Evolutionary conservation across 1,140 invertebrate species (phyloP).

Genomic region (Harpegnathos saltator): DNA sequence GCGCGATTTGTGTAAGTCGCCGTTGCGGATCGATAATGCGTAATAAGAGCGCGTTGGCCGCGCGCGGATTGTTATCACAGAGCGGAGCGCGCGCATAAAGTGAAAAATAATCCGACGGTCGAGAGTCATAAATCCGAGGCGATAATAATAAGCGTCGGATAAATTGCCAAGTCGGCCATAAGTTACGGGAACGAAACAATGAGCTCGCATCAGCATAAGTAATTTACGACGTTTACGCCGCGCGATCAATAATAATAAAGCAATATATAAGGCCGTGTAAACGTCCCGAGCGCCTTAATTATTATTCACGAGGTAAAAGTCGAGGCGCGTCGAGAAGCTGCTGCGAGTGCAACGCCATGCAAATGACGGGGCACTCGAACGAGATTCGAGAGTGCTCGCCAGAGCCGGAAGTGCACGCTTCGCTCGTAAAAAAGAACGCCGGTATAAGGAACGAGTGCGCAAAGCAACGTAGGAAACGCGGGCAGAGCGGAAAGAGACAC

Average conservation of each 20-base stretch:
- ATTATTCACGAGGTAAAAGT: constrained; percentile 50
- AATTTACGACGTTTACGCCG: not conserved
- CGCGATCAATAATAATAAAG: constrained; percentile 28
- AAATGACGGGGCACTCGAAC: constrained; percentile 45
- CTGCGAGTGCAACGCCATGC: constrained; percentile 32
- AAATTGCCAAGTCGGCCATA: not conserved
- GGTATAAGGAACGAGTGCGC: constrained; percentile 69
- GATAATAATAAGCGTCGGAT: not conserved
- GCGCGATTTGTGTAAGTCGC: not conserved
- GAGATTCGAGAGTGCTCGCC: constrained; percentile 63
- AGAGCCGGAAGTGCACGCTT: constrained; percentile 46
- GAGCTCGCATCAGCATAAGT: not conserved
- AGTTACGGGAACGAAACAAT: not conserved
- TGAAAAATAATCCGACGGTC: not conserved
- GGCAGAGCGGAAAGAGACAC: not conserved
- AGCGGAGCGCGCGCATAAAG: not conserved
- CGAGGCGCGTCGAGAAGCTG: not conserved
- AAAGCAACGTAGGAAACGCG: constrained; percentile 55
- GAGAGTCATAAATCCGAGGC: not conserved
- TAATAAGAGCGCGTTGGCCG: not conserved
- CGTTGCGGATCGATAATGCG: not conserved
- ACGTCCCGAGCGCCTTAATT: constrained; percentile 30
- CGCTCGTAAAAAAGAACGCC: constrained; percentile 39
- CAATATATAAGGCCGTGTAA: not conserved
- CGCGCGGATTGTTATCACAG: not conserved